Conservation (phyloP, 2,797 vertebrate genomes). For the Hyperoplus immaculatus region DNA sequence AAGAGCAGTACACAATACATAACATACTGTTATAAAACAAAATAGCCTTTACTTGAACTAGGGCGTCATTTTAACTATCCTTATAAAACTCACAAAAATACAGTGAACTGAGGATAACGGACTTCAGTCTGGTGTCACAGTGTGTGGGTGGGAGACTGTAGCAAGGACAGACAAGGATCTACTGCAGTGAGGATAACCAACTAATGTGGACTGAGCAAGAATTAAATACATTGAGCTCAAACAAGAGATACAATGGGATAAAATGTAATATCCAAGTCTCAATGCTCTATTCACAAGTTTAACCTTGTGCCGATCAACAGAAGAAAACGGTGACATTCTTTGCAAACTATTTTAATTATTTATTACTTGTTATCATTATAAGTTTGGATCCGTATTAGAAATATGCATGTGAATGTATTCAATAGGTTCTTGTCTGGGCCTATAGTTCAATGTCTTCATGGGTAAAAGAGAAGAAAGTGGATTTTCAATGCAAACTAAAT, state of each 20-base stretch:
- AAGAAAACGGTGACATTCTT: background rate
- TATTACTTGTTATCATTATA: too few species aligned
- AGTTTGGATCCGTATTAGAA: background rate
- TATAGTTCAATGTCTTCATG: background rate
- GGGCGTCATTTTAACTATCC: background rate
- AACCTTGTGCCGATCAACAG: background rate
- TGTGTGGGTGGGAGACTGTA: background rate
- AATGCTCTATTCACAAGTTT: background rate
- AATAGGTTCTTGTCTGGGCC: background rate
- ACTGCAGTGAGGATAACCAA: background rate
- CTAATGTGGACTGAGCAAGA: conserved; percentile 4
- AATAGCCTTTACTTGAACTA: background rate
- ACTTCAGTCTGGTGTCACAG: background rate
- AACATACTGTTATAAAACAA: background rate
- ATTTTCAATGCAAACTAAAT: background rate
- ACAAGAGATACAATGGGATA: background rate
- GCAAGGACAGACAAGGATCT: background rate
- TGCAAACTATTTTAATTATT: background rate
- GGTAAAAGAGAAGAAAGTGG: background rate
- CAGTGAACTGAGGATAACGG: background rate
- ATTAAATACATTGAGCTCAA: background rate
- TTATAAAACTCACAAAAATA: background rate
- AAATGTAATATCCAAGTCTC: background rate
- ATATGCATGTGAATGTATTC: background rate
- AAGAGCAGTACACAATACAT: background rate